phyloP scores from a whole-genome alignment of 2,113 vertebrate genomes.

The Zingel zingel region DNA sequence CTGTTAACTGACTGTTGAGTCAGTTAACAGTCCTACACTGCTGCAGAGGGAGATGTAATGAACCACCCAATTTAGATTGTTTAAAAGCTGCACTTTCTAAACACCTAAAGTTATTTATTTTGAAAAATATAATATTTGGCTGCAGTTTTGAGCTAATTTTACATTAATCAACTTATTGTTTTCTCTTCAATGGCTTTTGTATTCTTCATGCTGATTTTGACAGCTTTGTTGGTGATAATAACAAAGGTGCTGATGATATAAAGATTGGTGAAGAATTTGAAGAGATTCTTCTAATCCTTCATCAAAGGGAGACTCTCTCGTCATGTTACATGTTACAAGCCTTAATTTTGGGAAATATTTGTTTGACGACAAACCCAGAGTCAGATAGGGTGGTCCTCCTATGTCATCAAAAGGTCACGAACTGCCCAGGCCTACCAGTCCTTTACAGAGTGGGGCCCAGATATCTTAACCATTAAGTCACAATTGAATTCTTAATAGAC shows the following conservation, averaged over 20 bases:
- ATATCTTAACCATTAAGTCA: not conserved
- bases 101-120: conserved; percentile 4
- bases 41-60: conserved; percentile 15
- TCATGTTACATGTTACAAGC: not conserved
- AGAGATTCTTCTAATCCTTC: not conserved
- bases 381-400: not conserved
- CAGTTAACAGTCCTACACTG: no score
- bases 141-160: not conserved
- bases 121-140: not conserved
- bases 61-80: not conserved
- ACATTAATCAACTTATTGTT: not conserved
- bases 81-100: not conserved
- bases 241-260: not conserved
- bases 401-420: not conserved
- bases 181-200: not conserved
- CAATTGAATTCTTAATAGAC: not conserved
- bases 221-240: not conserved
- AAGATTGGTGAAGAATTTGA: not conserved
- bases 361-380: not conserved
- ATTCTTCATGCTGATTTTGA: not conserved
- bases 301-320: not conserved
- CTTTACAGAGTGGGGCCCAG: not conserved
- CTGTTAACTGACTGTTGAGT: not conserved
- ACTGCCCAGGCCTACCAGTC: no score
- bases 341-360: not conserved